A percentile compares a stretch with the other conserved stretches of the same genome.
Conservation (phyloP, 2,113 vertebrate genomes). For the Microcebus jonahi region DNA sequence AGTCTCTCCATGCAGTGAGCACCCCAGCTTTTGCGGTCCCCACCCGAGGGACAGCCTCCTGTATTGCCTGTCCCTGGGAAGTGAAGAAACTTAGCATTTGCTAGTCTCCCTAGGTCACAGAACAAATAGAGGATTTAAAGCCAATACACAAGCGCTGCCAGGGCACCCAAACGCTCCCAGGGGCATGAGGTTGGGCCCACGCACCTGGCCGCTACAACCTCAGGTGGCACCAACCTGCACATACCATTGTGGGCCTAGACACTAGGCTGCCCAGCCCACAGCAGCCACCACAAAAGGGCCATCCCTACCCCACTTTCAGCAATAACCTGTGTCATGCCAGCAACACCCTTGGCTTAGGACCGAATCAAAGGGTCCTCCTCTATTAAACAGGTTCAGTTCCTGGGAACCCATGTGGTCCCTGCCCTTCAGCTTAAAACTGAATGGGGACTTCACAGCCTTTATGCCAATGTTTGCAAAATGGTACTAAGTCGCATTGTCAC, state of each 20-base stretch:
- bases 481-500: neutral
- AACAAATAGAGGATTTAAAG: neutral
- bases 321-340: neutral
- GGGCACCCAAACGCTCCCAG: neutral
- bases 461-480: neutral
- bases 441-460: neutral
- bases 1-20: neutral
- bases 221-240: neutral
- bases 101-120: neutral
- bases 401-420: neutral
- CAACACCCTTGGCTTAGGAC: conserved; percentile 34
- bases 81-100: neutral
- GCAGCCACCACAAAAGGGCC: neutral
- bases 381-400: conserved; percentile 1
- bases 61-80: neutral
- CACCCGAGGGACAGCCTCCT: neutral
- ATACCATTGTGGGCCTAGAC: neutral
- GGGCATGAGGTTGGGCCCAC: neutral
- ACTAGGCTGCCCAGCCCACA: neutral
- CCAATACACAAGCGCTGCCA: neutral
- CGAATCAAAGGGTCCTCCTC: conserved; percentile 28
- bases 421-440: neutral
- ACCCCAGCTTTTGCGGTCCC: neutral
- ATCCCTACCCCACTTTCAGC: neutral
- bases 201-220: neutral